Evolutionary conservation across 2,888 invertebrate genomes (phyloP).

Genomic region (Sarcophaga variegata): DNA sequence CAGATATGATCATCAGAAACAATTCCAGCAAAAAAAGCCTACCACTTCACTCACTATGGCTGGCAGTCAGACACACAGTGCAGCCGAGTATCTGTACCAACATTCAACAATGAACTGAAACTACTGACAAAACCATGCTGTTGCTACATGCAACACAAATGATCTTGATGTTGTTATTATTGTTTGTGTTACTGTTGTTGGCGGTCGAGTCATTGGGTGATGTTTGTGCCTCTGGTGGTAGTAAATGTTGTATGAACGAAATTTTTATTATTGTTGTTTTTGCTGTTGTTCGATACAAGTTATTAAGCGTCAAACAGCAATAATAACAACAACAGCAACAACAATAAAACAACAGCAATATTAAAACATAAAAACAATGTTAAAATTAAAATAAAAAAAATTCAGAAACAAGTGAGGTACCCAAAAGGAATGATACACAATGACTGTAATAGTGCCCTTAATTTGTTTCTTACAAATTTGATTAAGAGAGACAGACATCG

Average conservation of each 20-base stretch:
- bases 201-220: constrained; percentile 40
- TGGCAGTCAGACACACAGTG: background rate
- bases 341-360: constrained; percentile 44
- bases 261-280: constrained; percentile 8
- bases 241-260: constrained; percentile 39
- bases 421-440: background rate
- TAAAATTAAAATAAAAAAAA: constrained; percentile 4
- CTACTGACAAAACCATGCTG: constrained; percentile 13
- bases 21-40: constrained; percentile 6
- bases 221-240: constrained; percentile 51
- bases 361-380: constrained; percentile 39
- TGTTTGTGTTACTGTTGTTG: constrained; percentile 42
- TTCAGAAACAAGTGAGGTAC: constrained; percentile 34
- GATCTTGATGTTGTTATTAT: constrained; percentile 6
- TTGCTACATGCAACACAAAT: constrained; percentile 38
- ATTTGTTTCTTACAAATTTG: background rate
- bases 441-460: background rate
- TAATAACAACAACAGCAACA: constrained; percentile 21
- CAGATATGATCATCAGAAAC: constrained; percentile 46
- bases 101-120: constrained; percentile 31
- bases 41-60: background rate
- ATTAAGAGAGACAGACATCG: no score
- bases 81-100: constrained; percentile 1
- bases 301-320: constrained; percentile 65
- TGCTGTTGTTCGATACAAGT: constrained; percentile 57